Conservation (phyloP, 2,113 vertebrate species). For the Xiphophorus couchianus region DNA sequence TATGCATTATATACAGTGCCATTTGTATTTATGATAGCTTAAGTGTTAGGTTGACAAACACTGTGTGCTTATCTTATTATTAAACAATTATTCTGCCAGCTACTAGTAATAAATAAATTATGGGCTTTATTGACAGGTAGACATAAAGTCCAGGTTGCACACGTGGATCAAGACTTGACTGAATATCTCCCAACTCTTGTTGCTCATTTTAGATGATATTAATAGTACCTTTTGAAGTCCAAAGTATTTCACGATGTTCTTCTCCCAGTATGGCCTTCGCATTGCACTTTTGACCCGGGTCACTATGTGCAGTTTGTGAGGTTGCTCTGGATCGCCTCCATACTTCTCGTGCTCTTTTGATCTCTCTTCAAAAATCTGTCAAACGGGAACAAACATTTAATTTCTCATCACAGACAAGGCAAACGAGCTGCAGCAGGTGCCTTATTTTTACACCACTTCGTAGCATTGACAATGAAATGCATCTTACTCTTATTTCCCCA, state of each 20-base stretch:
- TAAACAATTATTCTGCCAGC: background rate
- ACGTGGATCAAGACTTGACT: background rate
- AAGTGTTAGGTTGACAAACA: background rate
- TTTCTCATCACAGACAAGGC: background rate
- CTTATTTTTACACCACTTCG: background rate
- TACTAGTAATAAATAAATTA: background rate
- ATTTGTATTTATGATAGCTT: background rate
- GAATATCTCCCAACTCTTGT: background rate
- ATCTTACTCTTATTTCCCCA: no score
- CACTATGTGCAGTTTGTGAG: constrained; percentile 92
- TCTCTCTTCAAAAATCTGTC: constrained; percentile 84
- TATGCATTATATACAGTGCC: background rate
- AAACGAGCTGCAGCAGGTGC: background rate
- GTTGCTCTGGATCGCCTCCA: constrained; percentile 90
- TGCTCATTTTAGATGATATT: background rate
- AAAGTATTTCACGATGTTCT: constrained; percentile 83
- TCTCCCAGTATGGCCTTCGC: constrained; percentile 95
- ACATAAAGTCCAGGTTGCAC: background rate
- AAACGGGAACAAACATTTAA: background rate
- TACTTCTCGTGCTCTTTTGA: constrained; percentile 92
- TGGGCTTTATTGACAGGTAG: background rate
- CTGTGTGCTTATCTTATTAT: background rate
- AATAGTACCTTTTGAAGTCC: constrained; percentile 87
- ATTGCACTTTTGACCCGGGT: constrained; percentile 86
- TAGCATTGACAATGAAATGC: background rate